phyloP scores from a whole-genome alignment of 1,140 invertebrate genomes.

The Cylas formicarius region DNA sequence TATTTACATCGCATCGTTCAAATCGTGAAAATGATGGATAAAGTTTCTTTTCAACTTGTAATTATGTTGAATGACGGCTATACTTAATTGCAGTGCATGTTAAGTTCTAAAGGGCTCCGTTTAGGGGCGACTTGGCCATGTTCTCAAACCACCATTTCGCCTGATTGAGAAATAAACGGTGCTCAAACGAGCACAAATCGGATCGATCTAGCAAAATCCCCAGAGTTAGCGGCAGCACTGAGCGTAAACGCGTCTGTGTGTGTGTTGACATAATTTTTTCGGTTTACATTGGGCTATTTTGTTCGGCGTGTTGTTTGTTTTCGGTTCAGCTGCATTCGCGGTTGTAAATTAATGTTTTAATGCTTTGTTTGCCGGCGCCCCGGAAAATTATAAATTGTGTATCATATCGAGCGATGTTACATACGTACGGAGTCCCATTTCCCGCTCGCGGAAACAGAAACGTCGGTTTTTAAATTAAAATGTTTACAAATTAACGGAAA shows the following conservation, averaged over 20 bases:
- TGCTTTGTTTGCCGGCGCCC: constrained; percentile 24
- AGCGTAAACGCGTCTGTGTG: no score
- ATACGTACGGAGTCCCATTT: constrained; percentile 12
- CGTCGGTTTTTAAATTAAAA: constrained; percentile 12
- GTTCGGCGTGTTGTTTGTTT: constrained; percentile 27
- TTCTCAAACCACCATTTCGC: no score
- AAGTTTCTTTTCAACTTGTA: no score
- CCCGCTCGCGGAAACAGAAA: constrained; percentile 5
- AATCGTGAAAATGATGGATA: no score
- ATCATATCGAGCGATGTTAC: constrained; percentile 23
- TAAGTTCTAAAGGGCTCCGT: no score
- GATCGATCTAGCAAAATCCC: constrained; percentile 28
- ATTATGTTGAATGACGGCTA: no score
- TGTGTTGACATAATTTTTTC: constrained; percentile 27
- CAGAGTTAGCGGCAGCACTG: no score
- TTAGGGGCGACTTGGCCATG: no score
- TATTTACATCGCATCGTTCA: no score
- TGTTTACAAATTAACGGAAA: constrained; percentile 11
- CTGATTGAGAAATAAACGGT: no score
- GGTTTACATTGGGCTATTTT: constrained; percentile 26
- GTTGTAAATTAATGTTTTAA: constrained; percentile 28
- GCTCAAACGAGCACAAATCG: no score
- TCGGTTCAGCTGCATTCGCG: constrained; percentile 28
- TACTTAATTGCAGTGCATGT: no score
- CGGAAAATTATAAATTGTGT: constrained; percentile 29